Evolutionary conservation across 2,888 invertebrate species (phyloP).

Genomic region (Thereva unica): DNA sequence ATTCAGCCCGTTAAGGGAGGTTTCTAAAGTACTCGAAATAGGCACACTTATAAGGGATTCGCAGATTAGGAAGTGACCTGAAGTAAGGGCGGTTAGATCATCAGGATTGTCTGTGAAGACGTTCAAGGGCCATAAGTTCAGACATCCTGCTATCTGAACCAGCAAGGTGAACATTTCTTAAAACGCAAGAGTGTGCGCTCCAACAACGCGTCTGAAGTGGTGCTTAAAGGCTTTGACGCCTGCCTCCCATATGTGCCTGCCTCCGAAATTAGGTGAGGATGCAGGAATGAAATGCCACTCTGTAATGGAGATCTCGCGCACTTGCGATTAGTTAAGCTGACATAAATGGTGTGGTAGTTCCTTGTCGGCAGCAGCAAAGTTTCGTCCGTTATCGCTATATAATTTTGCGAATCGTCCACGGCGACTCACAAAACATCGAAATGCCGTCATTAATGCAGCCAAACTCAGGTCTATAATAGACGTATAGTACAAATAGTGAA

Average conservation of each 20-base stretch:
- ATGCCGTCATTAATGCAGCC: background rate
- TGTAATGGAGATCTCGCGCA: constrained; percentile 8
- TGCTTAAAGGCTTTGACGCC: constrained; percentile 47
- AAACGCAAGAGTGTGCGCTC: constrained; percentile 42
- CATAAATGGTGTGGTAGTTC: background rate
- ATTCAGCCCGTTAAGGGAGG: too few species aligned
- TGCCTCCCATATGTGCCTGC: too few species aligned
- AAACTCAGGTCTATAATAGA: background rate
- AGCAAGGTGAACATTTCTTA: constrained; percentile 47
- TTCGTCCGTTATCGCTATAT: constrained; percentile 6
- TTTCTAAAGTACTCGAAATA: background rate
- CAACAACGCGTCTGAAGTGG: constrained; percentile 45
- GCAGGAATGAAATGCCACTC: constrained; percentile 49
- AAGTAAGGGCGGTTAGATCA: constrained; percentile 31
- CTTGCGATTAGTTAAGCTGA: background rate
- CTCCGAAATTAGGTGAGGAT: constrained; percentile 47
- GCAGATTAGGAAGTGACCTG: constrained; percentile 15
- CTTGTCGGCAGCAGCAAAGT: constrained; percentile 13
- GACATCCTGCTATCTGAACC: constrained; percentile 45
- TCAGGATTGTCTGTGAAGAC: constrained; percentile 37
- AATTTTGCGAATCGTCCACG: background rate
- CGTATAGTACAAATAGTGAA: constrained; percentile 6
- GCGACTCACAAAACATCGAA: too few species aligned
- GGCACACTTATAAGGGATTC: background rate
- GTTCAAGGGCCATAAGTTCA: constrained; percentile 46